Conservation (phyloP, 2,797 vertebrate species). For the Hoplostethus mediterraneus region DNA sequence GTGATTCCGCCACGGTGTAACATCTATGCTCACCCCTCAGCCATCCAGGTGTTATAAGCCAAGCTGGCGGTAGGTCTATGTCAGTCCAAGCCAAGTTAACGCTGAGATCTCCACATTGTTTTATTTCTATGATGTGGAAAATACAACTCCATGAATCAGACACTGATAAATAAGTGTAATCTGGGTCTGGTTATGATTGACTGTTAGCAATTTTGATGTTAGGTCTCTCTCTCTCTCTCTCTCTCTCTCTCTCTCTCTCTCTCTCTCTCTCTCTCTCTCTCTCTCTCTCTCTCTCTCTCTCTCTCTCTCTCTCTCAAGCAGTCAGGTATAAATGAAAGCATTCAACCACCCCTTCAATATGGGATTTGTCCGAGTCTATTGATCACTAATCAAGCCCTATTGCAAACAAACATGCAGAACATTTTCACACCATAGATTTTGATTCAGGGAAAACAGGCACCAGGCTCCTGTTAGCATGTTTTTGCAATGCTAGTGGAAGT, state of each 20-base stretch:
- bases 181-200: slow-evolving; percentile 49
- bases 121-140: background rate
- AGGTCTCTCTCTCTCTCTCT: slow-evolving; percentile 22
- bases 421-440: slow-evolving; percentile 37
- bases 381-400: slow-evolving; percentile 52
- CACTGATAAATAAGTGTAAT: slow-evolving; percentile 52
- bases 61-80: slow-evolving; percentile 34
- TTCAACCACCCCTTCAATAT: slow-evolving; percentile 13
- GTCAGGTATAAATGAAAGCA: slow-evolving; percentile 42
- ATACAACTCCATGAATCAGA: slow-evolving; percentile 37
- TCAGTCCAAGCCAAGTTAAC: slow-evolving; percentile 51
- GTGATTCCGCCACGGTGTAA: slow-evolving; percentile 34
- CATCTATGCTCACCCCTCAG: background rate
- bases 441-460: slow-evolving; percentile 1
- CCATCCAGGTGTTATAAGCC: slow-evolving; percentile 42
- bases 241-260: too few relatives aligned
- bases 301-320: slow-evolving; percentile 18
- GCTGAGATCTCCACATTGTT: slow-evolving; percentile 7
- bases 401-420: slow-evolving; percentile 39
- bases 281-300: slow-evolving; percentile 9
- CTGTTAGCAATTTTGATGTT: slow-evolving; percentile 37
- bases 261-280: background rate
- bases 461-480: background rate
- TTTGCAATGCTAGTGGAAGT: background rate
- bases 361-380: slow-evolving; percentile 45